phyloP scores from a whole-genome alignment of 2,797 vertebrate species.

The Novumbra hubbsi region DNA sequence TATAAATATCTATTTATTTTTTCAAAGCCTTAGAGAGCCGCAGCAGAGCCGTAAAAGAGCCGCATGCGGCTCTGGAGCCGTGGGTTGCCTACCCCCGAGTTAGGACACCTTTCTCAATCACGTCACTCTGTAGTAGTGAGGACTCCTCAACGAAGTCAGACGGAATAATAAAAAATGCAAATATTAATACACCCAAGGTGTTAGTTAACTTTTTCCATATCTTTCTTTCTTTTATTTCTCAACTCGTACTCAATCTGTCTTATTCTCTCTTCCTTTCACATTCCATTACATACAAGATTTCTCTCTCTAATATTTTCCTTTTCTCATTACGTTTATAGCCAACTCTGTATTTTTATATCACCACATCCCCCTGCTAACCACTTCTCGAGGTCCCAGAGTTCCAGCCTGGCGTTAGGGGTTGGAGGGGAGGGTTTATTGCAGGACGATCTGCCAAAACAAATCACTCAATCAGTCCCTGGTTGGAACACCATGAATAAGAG shows the following conservation, averaged over 20 bases:
- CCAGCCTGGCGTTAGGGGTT: constrained; percentile 8
- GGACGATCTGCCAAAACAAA: constrained; percentile 33
- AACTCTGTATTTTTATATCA: constrained; percentile 16
- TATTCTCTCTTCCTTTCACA: constrained; percentile 4
- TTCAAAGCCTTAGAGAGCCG: too few relatives aligned
- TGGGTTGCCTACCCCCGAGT: too few relatives aligned
- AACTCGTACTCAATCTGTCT: constrained; percentile 4
- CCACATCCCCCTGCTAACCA: constrained; percentile 22
- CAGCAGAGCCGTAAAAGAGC: too few relatives aligned
- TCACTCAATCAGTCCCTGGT: constrained; percentile 14
- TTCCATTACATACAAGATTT: not conserved
- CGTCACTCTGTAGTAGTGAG: too few relatives aligned
- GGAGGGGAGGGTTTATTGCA: too few relatives aligned
- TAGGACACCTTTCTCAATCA: too few relatives aligned
- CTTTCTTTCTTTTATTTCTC: not conserved
- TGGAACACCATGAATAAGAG: constrained; percentile 8
- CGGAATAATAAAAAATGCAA: too few relatives aligned
- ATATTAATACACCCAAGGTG: too few relatives aligned
- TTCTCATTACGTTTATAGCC: constrained; percentile 1
- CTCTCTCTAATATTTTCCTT: not conserved
- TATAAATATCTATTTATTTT: too few relatives aligned
- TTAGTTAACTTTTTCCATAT: not conserved
- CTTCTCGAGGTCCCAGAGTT: constrained; percentile 4
- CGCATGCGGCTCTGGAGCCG: too few relatives aligned
- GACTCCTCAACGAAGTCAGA: too few relatives aligned